Evolutionary conservation across 2,888 invertebrate genomes (phyloP), one percentile per base, ranked within the genome.

Genomic region (Thecophora atra): DNA sequence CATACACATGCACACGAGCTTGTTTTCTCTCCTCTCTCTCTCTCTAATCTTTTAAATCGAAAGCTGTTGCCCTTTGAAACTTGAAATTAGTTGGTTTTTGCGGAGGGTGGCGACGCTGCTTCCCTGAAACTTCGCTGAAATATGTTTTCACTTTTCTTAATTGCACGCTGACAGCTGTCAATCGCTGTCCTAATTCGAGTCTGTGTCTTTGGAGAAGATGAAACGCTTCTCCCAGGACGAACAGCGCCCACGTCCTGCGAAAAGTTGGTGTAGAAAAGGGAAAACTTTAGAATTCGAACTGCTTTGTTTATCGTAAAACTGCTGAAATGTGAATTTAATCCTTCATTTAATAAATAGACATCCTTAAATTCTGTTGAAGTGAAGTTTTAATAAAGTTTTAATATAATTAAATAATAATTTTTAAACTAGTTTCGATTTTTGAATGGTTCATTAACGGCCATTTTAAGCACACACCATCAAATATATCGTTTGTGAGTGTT

Each of bases 141-240:
- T 74, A 76, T 77, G 75, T 72, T 77, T 72, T 72, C 76, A 75
- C 74, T 77, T 74, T 73, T 73, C 74, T 77, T 77, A 78, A 78
- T 78, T 78, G 76, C 73, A 66, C 60, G 58, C 68, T 62, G 72
- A 63, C 63, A 64, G 71, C 42, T 71, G 64, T 65, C 63, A 68
- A 54, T 44, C 26, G 69, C 60, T 26, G 60, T 37, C 47, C 24
- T 0, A 11, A 56, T 56, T 24, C 11, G 26, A 15, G 60, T 60
- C 17, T 21, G n/a, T 24, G n/a, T 58, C n/a, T 5, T 60, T 6
- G 1, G n/a, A 60, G 15, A 6, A 0, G 15, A 60, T 60, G 30
- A 60, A 13, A 19, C 26, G 1, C 8, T 47, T n/a, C 17, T 15
- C 47, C 17, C 15, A 13, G 28, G 11, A n/a, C 54, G 54, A 19